phyloP scores from a whole-genome alignment of 2,888 invertebrate species.

The Koerneria pararmatus region DNA sequence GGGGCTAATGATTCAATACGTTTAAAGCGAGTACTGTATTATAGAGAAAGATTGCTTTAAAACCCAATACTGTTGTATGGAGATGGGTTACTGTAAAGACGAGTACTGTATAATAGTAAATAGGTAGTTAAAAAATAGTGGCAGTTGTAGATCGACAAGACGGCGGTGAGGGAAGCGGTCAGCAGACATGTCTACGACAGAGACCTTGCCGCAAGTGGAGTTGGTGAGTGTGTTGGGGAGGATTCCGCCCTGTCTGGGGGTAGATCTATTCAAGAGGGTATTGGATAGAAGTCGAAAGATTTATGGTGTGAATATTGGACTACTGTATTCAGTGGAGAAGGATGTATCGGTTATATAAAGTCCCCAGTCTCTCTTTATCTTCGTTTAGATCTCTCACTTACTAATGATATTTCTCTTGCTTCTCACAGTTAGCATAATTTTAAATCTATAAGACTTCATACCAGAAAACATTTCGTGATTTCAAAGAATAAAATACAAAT shows the following conservation, averaged over 20 bases:
- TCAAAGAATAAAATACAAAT: neutral
- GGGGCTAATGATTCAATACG: no score
- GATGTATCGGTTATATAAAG: neutral
- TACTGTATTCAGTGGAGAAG: neutral
- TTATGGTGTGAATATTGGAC: neutral
- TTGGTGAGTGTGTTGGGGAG: slow-evolving; percentile 34
- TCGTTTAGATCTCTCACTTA: no score
- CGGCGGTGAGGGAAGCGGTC: slow-evolving; percentile 43
- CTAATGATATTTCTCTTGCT: no score
- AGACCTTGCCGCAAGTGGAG: slow-evolving; percentile 50
- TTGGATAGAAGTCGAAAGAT: neutral
- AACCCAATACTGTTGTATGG: no score
- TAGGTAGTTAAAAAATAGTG: no score
- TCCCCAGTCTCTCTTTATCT: neutral
- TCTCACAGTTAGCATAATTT: no score
- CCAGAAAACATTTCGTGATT: neutral
- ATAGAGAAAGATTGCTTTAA: no score
- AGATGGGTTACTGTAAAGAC: no score
- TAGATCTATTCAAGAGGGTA: neutral
- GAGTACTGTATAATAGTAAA: no score
- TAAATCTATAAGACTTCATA: neutral
- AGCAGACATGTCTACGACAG: slow-evolving; percentile 56
- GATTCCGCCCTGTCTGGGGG: neutral
- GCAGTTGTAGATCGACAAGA: no score
- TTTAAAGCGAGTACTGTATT: no score